phyloP scores from a whole-genome alignment of 2,797 vertebrate species.

The Protosalanx chinensis region DNA sequence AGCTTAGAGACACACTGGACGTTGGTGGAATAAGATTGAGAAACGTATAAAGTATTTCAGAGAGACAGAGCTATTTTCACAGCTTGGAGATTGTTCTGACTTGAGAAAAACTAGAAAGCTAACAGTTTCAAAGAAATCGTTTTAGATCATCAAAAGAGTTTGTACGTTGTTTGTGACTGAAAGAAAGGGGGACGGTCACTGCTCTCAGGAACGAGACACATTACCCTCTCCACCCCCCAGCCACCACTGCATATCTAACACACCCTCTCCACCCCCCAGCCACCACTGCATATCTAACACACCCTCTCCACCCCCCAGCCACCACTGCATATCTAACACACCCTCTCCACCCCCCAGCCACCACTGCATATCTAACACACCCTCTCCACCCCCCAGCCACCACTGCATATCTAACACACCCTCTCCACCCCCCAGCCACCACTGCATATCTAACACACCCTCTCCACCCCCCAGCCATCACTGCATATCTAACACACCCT shows the following conservation, averaged over 20 bases:
- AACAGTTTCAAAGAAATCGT: constrained; percentile 52
- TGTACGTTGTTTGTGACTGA: constrained; percentile 55
- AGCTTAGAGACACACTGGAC: constrained; percentile 35
- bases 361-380: constrained; percentile 68
- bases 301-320: constrained; percentile 54
- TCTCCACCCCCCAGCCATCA: constrained; percentile 54
- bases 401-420: constrained; percentile 68
- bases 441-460: constrained; percentile 68
- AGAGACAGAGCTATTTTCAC: constrained; percentile 31
- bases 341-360: constrained; percentile 55
- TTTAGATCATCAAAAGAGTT: constrained; percentile 57
- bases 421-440: constrained; percentile 54
- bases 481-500: constrained; percentile 69
- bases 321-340: constrained; percentile 68
- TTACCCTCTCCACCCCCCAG: constrained; percentile 62
- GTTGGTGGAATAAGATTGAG: constrained; percentile 38
- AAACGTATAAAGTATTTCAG: constrained; percentile 35
- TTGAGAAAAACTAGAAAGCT: constrained; percentile 47
- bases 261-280: constrained; percentile 55
- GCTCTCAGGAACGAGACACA: constrained; percentile 72
- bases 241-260: constrained; percentile 68
- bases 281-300: constrained; percentile 68
- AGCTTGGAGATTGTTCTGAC: constrained; percentile 15
- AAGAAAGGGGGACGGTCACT: constrained; percentile 58
- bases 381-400: constrained; percentile 54